phyloP scores from a whole-genome alignment of 2,797 vertebrate genomes.

The Menidia menidia region DNA sequence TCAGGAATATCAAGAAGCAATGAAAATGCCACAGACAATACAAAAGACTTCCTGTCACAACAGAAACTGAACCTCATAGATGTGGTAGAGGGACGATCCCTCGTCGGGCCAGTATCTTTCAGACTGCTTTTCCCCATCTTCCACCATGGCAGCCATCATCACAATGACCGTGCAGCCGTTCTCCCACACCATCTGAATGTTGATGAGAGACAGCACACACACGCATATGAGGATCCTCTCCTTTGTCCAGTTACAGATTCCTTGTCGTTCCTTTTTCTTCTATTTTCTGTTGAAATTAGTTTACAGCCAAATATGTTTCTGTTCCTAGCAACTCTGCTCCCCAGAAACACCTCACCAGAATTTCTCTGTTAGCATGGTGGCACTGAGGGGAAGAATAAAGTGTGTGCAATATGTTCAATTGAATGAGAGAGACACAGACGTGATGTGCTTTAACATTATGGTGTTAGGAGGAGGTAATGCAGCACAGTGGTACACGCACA shows the following conservation, averaged over 20 bases:
- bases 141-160: constrained; percentile 95
- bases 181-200: constrained; percentile 94
- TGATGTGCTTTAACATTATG: neutral
- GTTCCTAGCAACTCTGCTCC: neutral
- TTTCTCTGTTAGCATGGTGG: neutral
- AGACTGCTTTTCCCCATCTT: constrained; percentile 95
- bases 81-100: constrained; percentile 96
- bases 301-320: neutral
- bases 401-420: neutral
- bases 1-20: too few species aligned
- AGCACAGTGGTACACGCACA: neutral
- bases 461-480: neutral
- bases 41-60: neutral
- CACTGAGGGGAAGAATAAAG: neutral
- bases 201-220: constrained; percentile 13
- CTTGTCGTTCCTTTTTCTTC: neutral
- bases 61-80: constrained; percentile 89
- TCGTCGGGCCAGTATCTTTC: constrained; percentile 98
- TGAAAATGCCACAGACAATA: neutral
- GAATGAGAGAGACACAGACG: neutral
- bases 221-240: neutral
- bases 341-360: neutral
- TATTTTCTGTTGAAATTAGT: neutral
- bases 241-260: neutral
- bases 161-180: constrained; percentile 97